Percentiles rank a stretch among this genome's conserved stretches.
Conservation (phyloP, 2,113 vertebrate genomes). For the Coregonus clupeaformis region DNA sequence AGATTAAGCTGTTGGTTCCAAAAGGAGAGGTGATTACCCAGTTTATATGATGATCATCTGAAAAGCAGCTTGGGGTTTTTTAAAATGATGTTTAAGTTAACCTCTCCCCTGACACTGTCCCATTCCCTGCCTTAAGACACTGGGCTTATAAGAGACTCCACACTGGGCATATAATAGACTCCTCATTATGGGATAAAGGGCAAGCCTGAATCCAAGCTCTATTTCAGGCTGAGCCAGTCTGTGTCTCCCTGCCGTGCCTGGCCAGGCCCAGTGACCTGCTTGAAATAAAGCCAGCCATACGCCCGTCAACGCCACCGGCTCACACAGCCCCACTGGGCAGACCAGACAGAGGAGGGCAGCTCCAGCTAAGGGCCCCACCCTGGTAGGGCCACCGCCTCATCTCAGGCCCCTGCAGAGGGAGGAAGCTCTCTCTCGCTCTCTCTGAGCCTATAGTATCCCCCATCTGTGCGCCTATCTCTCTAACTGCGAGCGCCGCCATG, state of each 20-base stretch:
- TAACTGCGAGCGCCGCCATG: constrained; percentile 20
- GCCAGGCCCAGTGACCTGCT: neutral
- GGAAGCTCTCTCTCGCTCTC: constrained; percentile 13
- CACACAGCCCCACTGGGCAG: constrained; percentile 46
- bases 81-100: constrained; percentile 43
- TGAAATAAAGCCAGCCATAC: constrained; percentile 32
- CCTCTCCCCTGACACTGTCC: constrained; percentile 36
- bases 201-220: constrained; percentile 45
- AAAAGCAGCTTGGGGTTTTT: constrained; percentile 65
- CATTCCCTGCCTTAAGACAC: constrained; percentile 58
- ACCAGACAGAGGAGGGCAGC: constrained; percentile 31
- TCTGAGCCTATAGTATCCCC: constrained; percentile 17
- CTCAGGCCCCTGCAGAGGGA: neutral
- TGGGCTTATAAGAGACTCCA: constrained; percentile 47
- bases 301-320: constrained; percentile 52
- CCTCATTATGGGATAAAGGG: constrained; percentile 67
- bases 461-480: constrained; percentile 52
- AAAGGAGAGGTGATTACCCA: constrained; percentile 47
- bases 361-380: constrained; percentile 21
- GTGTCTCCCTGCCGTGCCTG: constrained; percentile 65
- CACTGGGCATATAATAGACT: constrained; percentile 63
- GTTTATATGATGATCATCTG: constrained; percentile 61
- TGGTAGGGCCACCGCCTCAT: constrained; percentile 1
- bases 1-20: constrained; percentile 38
- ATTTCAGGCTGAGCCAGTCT: constrained; percentile 63